phyloP scores from a whole-genome alignment of 2,888 invertebrate species.

The Acleris holmiana region DNA sequence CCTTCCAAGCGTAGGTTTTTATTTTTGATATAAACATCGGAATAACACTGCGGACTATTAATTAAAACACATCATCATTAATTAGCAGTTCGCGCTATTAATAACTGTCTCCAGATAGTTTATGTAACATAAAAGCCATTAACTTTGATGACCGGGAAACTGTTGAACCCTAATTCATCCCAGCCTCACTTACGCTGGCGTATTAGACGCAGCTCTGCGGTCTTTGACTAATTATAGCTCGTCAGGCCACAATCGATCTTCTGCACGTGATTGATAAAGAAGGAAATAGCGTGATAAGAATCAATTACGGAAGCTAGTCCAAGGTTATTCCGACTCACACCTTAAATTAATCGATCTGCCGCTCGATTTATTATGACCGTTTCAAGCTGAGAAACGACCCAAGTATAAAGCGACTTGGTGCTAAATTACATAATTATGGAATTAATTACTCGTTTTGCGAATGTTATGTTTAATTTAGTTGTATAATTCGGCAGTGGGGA shows the following conservation, averaged over 20 bases:
- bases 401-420: neutral
- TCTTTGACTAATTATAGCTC: slow-evolving; percentile 35
- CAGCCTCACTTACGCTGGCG: slow-evolving; percentile 12
- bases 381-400: slow-evolving; percentile 1
- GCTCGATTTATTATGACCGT: slow-evolving; percentile 27
- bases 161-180: slow-evolving; percentile 9
- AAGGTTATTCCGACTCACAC: slow-evolving; percentile 52
- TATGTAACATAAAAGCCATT: slow-evolving; percentile 15
- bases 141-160: slow-evolving; percentile 7
- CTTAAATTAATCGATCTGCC: slow-evolving; percentile 59
- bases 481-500: too few species aligned
- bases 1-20: too few species aligned
- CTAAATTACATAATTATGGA: neutral
- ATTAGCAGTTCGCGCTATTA: neutral
- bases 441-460: neutral
- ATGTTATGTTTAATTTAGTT: too few species aligned
- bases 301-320: slow-evolving; percentile 50
- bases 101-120: slow-evolving; percentile 7
- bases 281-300: slow-evolving; percentile 49
- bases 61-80: neutral
- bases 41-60: too few species aligned
- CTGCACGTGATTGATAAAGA: slow-evolving; percentile 46
- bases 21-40: too few species aligned
- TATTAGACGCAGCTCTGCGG: slow-evolving; percentile 20
- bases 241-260: slow-evolving; percentile 34